A percentile compares a stretch with the other conserved stretches of the same genome.
Conservation (phyloP, 1,140 invertebrate genomes). For the Ceratina calcarata region DNA sequence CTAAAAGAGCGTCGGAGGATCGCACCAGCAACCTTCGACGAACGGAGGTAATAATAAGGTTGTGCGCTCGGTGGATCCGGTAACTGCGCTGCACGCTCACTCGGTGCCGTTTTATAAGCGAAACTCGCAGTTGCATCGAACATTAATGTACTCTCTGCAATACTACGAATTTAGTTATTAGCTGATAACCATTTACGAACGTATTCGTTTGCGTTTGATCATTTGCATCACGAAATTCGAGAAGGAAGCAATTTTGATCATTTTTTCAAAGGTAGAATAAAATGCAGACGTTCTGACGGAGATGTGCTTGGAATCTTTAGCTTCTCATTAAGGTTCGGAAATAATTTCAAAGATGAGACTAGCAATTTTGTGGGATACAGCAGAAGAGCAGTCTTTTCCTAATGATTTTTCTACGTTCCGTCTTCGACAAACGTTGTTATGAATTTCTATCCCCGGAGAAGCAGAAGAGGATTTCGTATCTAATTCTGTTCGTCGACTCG, state of each 20-base stretch:
- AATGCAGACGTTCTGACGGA: too few relatives aligned
- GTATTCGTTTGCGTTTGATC: too few relatives aligned
- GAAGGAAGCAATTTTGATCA: too few relatives aligned
- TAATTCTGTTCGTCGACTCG: not conserved
- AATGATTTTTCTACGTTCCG: not conserved
- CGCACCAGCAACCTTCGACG: slow-evolving; percentile 50
- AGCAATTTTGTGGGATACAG: too few relatives aligned
- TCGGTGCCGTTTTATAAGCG: not conserved
- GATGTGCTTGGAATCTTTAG: too few relatives aligned
- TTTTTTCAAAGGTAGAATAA: too few relatives aligned
- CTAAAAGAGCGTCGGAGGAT: slow-evolving; percentile 40
- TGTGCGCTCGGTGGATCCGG: slow-evolving; percentile 39
- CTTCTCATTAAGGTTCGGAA: too few relatives aligned
- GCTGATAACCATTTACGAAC: too few relatives aligned
- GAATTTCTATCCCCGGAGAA: not conserved
- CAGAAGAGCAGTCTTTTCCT: not conserved
- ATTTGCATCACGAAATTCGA: too few relatives aligned
- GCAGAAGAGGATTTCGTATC: slow-evolving; percentile 16
- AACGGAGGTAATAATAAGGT: slow-evolving; percentile 61
- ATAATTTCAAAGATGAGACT: too few relatives aligned
- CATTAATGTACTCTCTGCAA: not conserved
- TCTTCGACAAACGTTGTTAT: not conserved
- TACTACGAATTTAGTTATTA: slow-evolving; percentile 4
- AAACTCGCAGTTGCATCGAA: not conserved
- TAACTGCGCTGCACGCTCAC: slow-evolving; percentile 33